Evolutionary conservation across 2,797 vertebrate species (phyloP).

Genomic region (Buphagus erythrorhynchus): DNA sequence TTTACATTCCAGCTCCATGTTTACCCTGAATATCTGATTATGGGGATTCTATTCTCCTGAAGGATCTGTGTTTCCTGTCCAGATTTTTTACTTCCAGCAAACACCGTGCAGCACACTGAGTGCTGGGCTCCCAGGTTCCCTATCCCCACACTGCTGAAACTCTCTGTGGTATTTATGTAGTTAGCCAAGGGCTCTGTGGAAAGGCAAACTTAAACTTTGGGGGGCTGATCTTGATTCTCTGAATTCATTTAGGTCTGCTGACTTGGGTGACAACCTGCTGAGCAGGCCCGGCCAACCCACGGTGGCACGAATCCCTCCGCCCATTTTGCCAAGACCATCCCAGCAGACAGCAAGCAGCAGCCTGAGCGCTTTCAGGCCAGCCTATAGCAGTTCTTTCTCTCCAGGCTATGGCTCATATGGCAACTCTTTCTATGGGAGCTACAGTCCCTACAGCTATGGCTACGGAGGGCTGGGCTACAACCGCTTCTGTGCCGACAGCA

Average conservation of each 20-base stretch:
- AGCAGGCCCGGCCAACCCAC: conserved; percentile 77
- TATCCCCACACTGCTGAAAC: background rate
- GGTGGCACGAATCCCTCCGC: conserved; percentile 85
- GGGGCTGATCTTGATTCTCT: conserved; percentile 6
- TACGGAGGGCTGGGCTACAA: conserved; percentile 85
- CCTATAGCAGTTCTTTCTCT: conserved; percentile 83
- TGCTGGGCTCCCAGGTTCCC: background rate
- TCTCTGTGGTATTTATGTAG: rapidly evolving
- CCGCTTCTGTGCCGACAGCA: conserved; percentile 83
- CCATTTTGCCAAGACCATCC: conserved; percentile 86
- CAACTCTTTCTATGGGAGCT: conserved; percentile 88
- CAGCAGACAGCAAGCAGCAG: conserved; percentile 75
- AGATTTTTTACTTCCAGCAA: background rate
- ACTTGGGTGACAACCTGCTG: conserved; percentile 80
- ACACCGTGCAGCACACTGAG: rapidly evolving
- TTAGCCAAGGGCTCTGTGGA: background rate
- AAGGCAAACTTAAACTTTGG: background rate
- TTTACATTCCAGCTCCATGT: background rate
- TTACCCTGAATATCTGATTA: background rate
- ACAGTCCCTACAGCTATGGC: conserved; percentile 86
- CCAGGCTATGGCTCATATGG: conserved; percentile 89
- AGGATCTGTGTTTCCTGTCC: background rate
- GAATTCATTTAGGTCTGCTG: conserved; percentile 82
- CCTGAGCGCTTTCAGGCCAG: conserved; percentile 83
- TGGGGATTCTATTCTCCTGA: rapidly evolving